These are phyloP conservation scores for Climacteris rufus DNA, from an alignment of 2,113 vertebrate genomes.

Conservation along the genomic window DNA sequence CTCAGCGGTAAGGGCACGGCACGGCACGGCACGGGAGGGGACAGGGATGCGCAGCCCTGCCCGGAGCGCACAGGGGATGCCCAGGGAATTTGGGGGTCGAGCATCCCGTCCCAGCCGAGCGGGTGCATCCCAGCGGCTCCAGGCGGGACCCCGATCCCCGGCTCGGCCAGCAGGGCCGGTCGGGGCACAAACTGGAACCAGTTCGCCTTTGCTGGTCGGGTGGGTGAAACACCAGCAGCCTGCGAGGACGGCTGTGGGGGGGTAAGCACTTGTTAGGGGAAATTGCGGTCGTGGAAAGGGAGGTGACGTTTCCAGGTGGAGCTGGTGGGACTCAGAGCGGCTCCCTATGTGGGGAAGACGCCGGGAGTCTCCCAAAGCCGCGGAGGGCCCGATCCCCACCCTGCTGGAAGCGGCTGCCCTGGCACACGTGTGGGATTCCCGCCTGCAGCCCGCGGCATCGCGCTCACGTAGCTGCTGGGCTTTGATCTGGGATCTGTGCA, in stretches of 20 bases:
- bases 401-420: background rate
- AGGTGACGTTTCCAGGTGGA: background rate
- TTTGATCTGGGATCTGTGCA: conserved; percentile 22
- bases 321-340: background rate
- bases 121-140: background rate
- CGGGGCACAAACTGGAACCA: background rate
- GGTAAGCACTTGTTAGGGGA: background rate
- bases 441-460: background rate
- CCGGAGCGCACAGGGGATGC: background rate
- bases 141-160: background rate
- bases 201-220: background rate
- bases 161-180: background rate
- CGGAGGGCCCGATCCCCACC: background rate
- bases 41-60: background rate
- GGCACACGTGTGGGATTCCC: background rate
- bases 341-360: background rate
- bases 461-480: background rate
- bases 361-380: background rate
- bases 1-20: conserved; percentile 41
- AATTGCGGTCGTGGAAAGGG: background rate
- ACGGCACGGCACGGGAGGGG: background rate
- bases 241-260: background rate
- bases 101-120: background rate
- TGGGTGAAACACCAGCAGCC: background rate
- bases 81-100: background rate